Evolutionary conservation across 2,113 vertebrate genomes (phyloP), one percentile per base, ranked within the genome.

Genomic region (Gambusia holbrooki): DNA sequence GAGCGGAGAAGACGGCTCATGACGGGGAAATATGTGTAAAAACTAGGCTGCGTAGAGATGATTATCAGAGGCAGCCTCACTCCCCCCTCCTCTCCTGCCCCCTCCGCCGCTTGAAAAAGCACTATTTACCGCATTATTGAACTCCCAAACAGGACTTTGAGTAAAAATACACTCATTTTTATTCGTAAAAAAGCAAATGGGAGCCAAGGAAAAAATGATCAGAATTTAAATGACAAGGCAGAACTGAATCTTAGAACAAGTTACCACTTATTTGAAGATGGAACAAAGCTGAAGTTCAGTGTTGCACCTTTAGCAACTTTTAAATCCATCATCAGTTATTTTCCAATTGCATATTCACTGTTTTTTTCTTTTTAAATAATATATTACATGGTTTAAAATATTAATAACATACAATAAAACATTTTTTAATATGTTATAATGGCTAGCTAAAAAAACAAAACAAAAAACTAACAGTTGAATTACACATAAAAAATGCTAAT

Each of bases 11-110:
- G 76, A 72, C 77, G 15, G 27, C 62, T 74, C 71, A 74, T 65
- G 66, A 66, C 67, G 54, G 7, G 64, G 60, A 79, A 88, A 88
- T 79, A 83, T 74, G 63, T 35, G 62, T 76, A 64, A 71, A 45
- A 81, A 89, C 77, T 15, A 77, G 29, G 19, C 71, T 62, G 72
- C 28, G 80, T 69, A 35, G 69, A 51, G 74, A 71, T 71, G 81
- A 84, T 76, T 83, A 83, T 90, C 83, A 73, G 79, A 62, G 62
- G 76, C 76, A 79, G 73, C 68, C 82, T 71, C 76, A 61, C 82
- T 40, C 63, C 65, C 72, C 73, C 40, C 33, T 33, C 60, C 11
- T 27, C 65, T 67, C n/a, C 65, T 33, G 60, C 84, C 81, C 76
- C 84, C 76, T 83, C 91, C 83, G 69, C 84, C 37, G 12, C 25